These are phyloP conservation scores for Morone chrysops DNA, from an alignment of 2,113 vertebrate genomes.

Conservation along the genomic window DNA sequence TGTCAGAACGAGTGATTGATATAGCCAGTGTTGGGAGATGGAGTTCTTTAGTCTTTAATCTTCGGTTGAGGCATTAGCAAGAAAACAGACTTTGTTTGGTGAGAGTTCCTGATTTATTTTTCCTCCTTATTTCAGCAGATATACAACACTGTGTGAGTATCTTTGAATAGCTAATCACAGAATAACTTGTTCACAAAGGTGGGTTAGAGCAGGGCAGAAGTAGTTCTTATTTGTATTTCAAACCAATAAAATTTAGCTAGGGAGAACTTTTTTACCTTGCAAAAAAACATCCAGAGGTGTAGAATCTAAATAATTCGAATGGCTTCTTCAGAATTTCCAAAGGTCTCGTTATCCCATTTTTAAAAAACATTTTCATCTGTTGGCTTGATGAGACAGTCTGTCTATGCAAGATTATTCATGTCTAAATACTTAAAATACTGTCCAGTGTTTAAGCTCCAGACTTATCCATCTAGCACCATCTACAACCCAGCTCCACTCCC, in stretches of 20 bases:
- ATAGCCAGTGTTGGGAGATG: conserved; percentile 32
- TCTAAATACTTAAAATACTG: conserved; percentile 20
- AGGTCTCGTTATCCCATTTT: conserved; percentile 11
- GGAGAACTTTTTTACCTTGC: not conserved
- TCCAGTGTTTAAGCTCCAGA: conserved; percentile 35
- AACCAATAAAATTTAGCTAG: conserved; percentile 4
- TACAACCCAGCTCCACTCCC: conserved; percentile 27
- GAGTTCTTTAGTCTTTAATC: conserved; percentile 61
- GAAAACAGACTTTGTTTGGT: conserved; percentile 52
- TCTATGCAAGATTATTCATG: conserved; percentile 22
- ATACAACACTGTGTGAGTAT: conserved; percentile 13
- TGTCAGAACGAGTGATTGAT: conserved; percentile 69
- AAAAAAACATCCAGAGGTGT: not conserved
- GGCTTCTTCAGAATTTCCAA: conserved; percentile 3
- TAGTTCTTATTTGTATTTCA: conserved; percentile 22
- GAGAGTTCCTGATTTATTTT: conserved; percentile 55
- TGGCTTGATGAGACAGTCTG: conserved; percentile 22
- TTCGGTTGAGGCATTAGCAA: conserved; percentile 45
- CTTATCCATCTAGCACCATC: conserved; percentile 6
- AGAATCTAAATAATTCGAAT: conserved; percentile 30
- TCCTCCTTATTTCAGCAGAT: conserved; percentile 34
- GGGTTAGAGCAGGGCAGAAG: not conserved
- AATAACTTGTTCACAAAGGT: conserved; percentile 15
- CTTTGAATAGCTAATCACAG: conserved; percentile 30
- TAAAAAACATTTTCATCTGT: conserved; percentile 4